These are phyloP conservation scores for Calliphora vicina DNA, from an alignment of 1,140 invertebrate genomes.

Conservation along the genomic window DNA sequence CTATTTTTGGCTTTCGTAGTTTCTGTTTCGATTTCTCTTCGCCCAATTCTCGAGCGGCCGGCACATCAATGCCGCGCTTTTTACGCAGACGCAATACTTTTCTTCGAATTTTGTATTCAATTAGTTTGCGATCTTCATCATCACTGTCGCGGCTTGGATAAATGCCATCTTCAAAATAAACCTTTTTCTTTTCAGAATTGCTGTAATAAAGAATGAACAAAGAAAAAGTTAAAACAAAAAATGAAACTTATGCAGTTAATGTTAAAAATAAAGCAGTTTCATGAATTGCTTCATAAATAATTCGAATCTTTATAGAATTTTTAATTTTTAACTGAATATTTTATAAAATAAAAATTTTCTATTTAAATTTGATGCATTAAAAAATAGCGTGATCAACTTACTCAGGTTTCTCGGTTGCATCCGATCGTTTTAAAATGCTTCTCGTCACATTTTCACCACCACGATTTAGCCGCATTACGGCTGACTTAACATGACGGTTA, in stretches of 20 bases:
- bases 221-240: too few relatives aligned
- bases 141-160: constrained; percentile 56
- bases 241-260: too few relatives aligned
- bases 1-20: constrained; percentile 27
- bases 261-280: too few relatives aligned
- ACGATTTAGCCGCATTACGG: constrained; percentile 12
- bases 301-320: too few relatives aligned
- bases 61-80: constrained; percentile 22
- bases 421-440: constrained; percentile 32
- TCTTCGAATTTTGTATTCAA: constrained; percentile 39
- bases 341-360: too few relatives aligned
- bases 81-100: constrained; percentile 37
- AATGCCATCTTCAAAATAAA: constrained; percentile 57
- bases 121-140: constrained; percentile 50
- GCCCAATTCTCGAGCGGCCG: not conserved
- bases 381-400: not conserved
- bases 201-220: constrained; percentile 36
- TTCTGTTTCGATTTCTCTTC: not conserved
- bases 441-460: not conserved
- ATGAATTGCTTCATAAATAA: too few relatives aligned
- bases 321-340: too few relatives aligned
- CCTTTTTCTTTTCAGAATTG: constrained; percentile 53
- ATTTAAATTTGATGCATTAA: too few relatives aligned
- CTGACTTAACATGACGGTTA: constrained; percentile 26
- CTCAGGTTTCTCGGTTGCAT: not conserved